Conservation (phyloP, 2,797 vertebrate genomes). For the Rhinoraja longicauda region DNA sequence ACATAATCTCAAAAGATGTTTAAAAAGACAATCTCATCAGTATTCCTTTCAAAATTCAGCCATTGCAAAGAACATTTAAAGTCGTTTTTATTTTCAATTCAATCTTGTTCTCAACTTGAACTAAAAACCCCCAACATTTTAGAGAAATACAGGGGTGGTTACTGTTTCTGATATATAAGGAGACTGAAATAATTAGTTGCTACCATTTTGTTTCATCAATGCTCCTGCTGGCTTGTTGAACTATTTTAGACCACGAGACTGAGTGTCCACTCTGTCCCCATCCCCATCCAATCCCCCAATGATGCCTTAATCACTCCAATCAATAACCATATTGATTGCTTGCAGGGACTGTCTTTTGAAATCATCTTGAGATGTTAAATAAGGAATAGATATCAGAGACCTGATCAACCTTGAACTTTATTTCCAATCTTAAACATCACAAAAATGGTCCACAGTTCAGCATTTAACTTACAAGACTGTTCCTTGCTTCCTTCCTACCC, state of each 20-base stretch:
- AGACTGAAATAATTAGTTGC: neutral
- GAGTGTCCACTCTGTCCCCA: no score
- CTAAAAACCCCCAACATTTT: neutral
- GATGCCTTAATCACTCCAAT: neutral
- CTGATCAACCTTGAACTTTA: slow-evolving; percentile 5
- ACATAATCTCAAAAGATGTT: neutral
- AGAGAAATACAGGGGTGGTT: neutral
- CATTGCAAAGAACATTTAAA: neutral
- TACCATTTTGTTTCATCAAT: neutral
- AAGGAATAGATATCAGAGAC: neutral
- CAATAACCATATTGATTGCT: neutral
- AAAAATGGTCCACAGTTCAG: neutral
- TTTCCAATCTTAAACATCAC: neutral
- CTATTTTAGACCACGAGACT: neutral
- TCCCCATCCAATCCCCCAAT: neutral
- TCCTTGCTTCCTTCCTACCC: neutral
- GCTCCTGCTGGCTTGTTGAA: neutral
- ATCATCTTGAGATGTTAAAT: neutral
- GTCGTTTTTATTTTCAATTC: neutral
- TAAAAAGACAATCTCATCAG: neutral
- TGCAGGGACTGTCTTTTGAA: slow-evolving; percentile 5
- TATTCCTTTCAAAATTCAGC: neutral
- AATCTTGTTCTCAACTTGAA: neutral
- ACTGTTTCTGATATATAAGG: neutral
- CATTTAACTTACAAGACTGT: slow-evolving; percentile 29